Evolutionary conservation across 2,888 invertebrate genomes (phyloP), one percentile per base, ranked within the genome.

Genomic region (Gymnocheta viridis): DNA sequence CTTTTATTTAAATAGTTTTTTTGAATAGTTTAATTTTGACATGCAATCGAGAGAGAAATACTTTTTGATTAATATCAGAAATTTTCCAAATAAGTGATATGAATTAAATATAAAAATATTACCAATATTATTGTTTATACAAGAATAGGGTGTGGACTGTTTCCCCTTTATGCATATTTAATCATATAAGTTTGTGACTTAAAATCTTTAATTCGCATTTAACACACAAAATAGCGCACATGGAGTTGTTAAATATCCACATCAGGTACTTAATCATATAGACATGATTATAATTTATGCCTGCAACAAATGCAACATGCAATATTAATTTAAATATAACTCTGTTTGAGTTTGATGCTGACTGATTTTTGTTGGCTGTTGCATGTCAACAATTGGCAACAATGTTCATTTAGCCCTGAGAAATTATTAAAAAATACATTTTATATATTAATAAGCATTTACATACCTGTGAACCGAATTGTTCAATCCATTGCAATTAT

Each of bases 381-480:
- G 60, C 70, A 76, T 78, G 78, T 78, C 69, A 32, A 54, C 47
- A 56, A n/a, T n/a, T n/a, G n/a, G 41, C 47, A 19, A 27, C 47
- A 44, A 17, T 58, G 54, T 38, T 6, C 35, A 73, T 41, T 62
- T 60, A 70, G 51, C 12, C 29, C 70, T 54, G 49, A 32, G 35
- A 41, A 66, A 19, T 66, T 32, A 47, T 56, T 76, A 66, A 24
- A 12, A 22, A 60, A 66, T 32, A 44, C 38, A 17, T n/a, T n/a
- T n/a, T n/a, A n/a, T 56, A 51, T 41, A n/a, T 49, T 77, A 67
- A 27, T 29, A 29, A 69, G 41, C n/a, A 51, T 69, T 69, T 67
- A 69, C 49, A n/a, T 58, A 69, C 49, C 19, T 58, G 77, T 27
- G 49, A 77, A 69, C 14, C 27, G 38, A 69, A 60, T 49, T 67